Percentiles rank a stretch among this genome's conserved stretches.
Conservation (phyloP, 1,140 invertebrate species). For the Berghia stephanieae region DNA sequence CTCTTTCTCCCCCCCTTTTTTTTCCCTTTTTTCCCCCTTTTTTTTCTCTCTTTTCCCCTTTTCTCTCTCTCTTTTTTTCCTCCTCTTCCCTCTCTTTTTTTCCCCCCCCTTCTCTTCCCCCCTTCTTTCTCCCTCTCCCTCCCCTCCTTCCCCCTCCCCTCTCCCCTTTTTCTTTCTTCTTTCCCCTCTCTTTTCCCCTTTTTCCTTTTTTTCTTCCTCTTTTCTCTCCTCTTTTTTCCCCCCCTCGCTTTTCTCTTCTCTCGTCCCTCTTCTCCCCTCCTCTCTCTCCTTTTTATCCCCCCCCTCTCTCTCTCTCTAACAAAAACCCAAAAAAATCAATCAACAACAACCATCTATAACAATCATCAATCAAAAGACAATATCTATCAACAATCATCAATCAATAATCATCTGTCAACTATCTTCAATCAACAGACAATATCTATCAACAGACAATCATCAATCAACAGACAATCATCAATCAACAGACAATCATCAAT, state of each 20-base stretch:
- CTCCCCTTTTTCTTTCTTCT: background rate
- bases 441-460: too few species aligned
- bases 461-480: too few species aligned
- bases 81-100: background rate
- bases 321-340: background rate
- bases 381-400: too few species aligned
- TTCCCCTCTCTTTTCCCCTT: background rate
- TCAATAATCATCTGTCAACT: too few species aligned
- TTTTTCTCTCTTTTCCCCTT: too few species aligned
- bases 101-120: background rate
- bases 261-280: background rate
- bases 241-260: background rate
- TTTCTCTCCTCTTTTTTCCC: background rate
- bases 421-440: too few species aligned
- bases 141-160: slow-evolving; percentile 2
- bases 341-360: too few species aligned
- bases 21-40: too few species aligned
- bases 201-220: background rate
- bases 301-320: background rate
- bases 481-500: too few species aligned
- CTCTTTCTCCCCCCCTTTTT: background rate
- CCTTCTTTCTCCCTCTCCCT: slow-evolving; percentile 11
- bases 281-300: background rate
- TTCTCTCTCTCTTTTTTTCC: background rate
- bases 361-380: too few species aligned